phyloP scores from a whole-genome alignment of 2,888 invertebrate genomes.

The Parascotia fuliginaria region DNA sequence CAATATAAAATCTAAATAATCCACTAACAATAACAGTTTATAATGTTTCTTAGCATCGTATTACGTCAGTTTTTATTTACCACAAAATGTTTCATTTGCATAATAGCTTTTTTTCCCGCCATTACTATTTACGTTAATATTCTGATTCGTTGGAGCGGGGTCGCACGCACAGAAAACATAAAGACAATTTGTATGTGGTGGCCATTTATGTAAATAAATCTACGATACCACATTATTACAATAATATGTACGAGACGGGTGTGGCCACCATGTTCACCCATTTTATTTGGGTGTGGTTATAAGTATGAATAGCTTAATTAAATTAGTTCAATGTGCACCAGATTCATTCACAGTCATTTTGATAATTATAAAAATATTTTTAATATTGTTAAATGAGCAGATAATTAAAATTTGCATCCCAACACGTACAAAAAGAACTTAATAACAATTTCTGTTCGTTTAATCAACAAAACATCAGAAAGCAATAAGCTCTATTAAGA shows the following conservation, averaged over 20 bases:
- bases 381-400: slow-evolving; percentile 28
- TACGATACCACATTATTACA: slow-evolving; percentile 78
- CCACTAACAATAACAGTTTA: slow-evolving; percentile 74
- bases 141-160: slow-evolving; percentile 79
- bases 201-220: slow-evolving; percentile 85
- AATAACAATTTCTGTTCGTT: slow-evolving; percentile 72
- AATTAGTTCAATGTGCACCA: slow-evolving; percentile 51
- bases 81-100: slow-evolving; percentile 85
- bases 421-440: slow-evolving; percentile 58
- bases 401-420: slow-evolving; percentile 61
- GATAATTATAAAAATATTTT: slow-evolving; percentile 23
- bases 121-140: slow-evolving; percentile 84
- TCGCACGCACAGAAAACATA: slow-evolving; percentile 84
- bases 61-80: slow-evolving; percentile 83
- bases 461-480: slow-evolving; percentile 84
- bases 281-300: slow-evolving; percentile 72
- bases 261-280: slow-evolving; percentile 71
- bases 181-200: slow-evolving; percentile 82
- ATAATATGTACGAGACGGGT: slow-evolving; percentile 73
- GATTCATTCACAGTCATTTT: slow-evolving; percentile 41
- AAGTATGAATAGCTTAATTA: slow-evolving; percentile 55
- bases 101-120: slow-evolving; percentile 84
- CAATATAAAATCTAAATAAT: slow-evolving; percentile 69
- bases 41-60: slow-evolving; percentile 75
- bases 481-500: slow-evolving; percentile 80